Evolutionary conservation across 1,140 invertebrate species (phyloP), one percentile per base, ranked within the genome.

Genomic region (Tenebrio molitor): DNA sequence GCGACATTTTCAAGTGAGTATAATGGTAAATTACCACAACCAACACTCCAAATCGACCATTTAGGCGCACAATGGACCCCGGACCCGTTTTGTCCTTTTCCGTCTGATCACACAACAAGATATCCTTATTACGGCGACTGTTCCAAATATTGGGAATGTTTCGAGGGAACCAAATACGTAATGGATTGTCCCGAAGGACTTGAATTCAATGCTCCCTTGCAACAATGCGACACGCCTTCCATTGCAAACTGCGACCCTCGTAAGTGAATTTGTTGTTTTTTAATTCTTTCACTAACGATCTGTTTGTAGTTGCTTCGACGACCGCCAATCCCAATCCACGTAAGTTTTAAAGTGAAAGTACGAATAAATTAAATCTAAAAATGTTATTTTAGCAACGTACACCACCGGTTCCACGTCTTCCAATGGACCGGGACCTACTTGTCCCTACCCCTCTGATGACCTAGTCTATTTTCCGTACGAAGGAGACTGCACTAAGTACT

Each of bases 401-500:
- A 39, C 7, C 2, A 12, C 12, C 4, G 36, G 36, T n/a, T 2
- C 36, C 2, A 39, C 36, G 36, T 8, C 2, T n/a, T 39, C 36
- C 7, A 12, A 39, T 12, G 36, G n/a, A 12, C 36, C 36, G 5
- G 36, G 36, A 5, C 36, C 36, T 25, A 3, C 2, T 1, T 58
- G 50, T 25, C 50, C 50, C 14, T 29, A 3, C 14, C 65, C 65
- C n/a, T 14, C 19, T 6, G 14, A 19, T 14, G 44, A 29, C 0
- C 15, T 50, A 0, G 33, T 29, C 15, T 29, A 68, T 50, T 34
- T 25, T 29, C 65, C 39, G 3, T 68, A 66, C 23, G 39, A 66
- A 2, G 65, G 65, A 1, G 65, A 68, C 33, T 68, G 65, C 5
- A 44, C 65, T 2, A 68, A 68, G n/a, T 68, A 68, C 16, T 68